A percentile compares a stretch with the other conserved stretches of the same genome.
phyloP scores from a whole-genome alignment of 2,113 vertebrate species.

The Myodes glareolus region DNA sequence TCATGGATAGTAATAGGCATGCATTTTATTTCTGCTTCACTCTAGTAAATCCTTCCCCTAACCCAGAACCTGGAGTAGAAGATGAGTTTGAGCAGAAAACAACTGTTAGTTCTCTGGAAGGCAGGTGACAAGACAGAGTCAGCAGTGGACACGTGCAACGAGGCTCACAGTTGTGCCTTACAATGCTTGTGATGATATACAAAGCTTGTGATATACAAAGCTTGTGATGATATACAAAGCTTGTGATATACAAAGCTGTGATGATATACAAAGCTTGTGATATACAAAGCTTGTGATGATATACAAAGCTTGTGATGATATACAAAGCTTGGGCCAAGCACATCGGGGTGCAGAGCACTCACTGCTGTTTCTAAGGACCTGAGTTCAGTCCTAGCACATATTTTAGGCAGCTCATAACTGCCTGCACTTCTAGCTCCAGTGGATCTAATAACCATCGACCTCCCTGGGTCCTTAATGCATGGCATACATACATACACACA shows the following conservation, averaged over 20 bases:
- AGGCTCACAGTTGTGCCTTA: too few relatives aligned
- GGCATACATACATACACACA: fast-evolving
- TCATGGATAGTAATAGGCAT: background rate
- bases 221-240: too few relatives aligned
- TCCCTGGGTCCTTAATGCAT: background rate
- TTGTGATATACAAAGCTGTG: too few relatives aligned
- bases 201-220: too few relatives aligned
- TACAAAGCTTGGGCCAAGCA: too few relatives aligned
- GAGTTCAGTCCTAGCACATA: background rate
- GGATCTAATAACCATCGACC: background rate
- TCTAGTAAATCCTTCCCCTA: background rate
- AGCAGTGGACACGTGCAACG: background rate
- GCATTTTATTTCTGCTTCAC: background rate
- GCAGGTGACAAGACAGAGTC: background rate
- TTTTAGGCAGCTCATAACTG: background rate
- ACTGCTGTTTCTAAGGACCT: background rate
- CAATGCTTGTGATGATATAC: too few relatives aligned
- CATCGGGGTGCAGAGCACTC: background rate
- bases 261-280: too few relatives aligned
- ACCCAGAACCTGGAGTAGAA: background rate
- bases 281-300: too few relatives aligned
- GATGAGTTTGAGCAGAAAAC: background rate
- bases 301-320: too few relatives aligned
- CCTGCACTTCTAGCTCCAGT: background rate
- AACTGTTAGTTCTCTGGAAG: background rate